Base-by-base conservation (phyloP, 1,140 invertebrate genomes). In the Drosophila mayri region DNA sequence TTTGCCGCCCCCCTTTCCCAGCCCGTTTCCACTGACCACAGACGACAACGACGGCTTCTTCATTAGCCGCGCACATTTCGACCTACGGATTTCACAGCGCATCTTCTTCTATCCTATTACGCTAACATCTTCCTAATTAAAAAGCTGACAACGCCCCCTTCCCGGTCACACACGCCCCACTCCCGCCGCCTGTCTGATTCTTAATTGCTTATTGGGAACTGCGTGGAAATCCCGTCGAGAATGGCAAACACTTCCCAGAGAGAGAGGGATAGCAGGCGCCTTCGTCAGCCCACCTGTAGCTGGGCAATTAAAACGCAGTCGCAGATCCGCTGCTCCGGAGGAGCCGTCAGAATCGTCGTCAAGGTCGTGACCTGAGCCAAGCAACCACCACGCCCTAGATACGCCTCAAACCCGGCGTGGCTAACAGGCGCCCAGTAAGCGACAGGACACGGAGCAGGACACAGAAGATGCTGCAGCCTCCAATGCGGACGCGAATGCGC, bases 201-300 rank as follows among this genome's bases (percentile, higher is more conserved):
- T 92, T 92, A 92, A 92, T 92, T 92, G 91, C 91, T 87, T 92
- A 92, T 92, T 92, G 91, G 91, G 81, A 82, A 85, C 78, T 88
- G 77, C 79, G 71, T 70, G 71, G 76, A 90, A 67, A 68, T 65
- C 64, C 66, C 58, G 46, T 25, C 5, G n/a, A 66, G 63, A 63
- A 46, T 50, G 57, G 32, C 44, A n/a, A 40, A 57, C 54, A 46
- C 47, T 32, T 28, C 52, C 11, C 52, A 4, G n/a, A 43, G 32
- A 49, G 46, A 14, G 12, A 46, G 44, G 9, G 20, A 44, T 12
- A 5, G 30, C 35, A 10, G 14, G 14, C 44, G 44, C 11, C 7
- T 7, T 18, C n/a, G 7, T 22, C 63, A 28, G 11, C 38, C 28
- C 35, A n/a, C 77, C 61, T 77, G 74, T 70, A 72, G 63, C 75